Evolutionary conservation across 2,888 invertebrate genomes (phyloP), one percentile per base, ranked within the genome.

Genomic region (Acronicta aceris): DNA sequence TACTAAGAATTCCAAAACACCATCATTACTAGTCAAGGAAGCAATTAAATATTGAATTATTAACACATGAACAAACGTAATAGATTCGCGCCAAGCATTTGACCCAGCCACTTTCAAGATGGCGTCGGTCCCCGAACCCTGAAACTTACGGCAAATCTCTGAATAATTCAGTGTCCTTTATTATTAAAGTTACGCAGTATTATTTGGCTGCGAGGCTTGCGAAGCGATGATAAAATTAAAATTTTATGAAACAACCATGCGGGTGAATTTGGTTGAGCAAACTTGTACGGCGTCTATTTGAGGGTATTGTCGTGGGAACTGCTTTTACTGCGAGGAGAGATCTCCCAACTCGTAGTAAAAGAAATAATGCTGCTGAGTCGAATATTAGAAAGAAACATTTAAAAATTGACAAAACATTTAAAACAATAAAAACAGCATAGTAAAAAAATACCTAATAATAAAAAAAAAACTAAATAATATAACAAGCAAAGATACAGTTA

Each of bases 221-320:
- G 33, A 60, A 70, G 72, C 75, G 62, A 77, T 72, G 64, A 72
- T 77, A 72, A 74, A 69, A 76, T 76, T 74, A 77, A 76, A 76
- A 77, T 76, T 76, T 56, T 69, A 77, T 66, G 71, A 58, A 77
- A 69, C 63, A 46, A 57, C 57, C 47, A 42, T 59, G 48, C 65
- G 46, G 61, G 52, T 61, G 65, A 62, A 68, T 65, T 68, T 27
- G 54, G 56, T 74, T 65, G 59, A 71, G 38, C 36, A 48, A 69
- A 63, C 59, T 69, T 65, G 46, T 21, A 46, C 41, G 36, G 40
- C 30, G 46, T 38, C n/a, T 13, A 41, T 58, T 68, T 61, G 41
- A 38, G 51, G 48, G 33, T 41, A 52, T 52, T 60, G 54, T 54
- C 3, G 33, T 21, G 21, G 21, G 21, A 21, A 21, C 21, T 21